Evolutionary conservation across 2,113 vertebrate genomes (phyloP).

Genomic region (Caranx ignobilis): DNA sequence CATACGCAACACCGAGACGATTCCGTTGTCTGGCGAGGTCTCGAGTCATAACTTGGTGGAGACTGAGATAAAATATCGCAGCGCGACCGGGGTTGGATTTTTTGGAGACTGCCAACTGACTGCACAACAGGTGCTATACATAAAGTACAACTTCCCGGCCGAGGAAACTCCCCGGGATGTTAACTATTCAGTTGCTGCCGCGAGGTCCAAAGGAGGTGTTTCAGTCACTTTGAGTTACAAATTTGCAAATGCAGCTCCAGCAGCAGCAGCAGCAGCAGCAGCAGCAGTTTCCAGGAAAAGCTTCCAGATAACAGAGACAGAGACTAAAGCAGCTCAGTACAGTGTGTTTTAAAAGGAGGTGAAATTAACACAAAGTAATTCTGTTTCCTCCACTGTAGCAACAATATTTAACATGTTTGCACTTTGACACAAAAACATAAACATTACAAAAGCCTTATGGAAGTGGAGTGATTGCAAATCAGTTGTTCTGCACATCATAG

Average conservation of each 20-base stretch:
- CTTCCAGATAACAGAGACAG: neutral
- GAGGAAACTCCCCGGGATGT: conserved; percentile 82
- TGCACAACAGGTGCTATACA: conserved; percentile 89
- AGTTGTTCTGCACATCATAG: too few relatives aligned
- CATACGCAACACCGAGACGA: conserved; percentile 44
- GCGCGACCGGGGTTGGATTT: conserved; percentile 56
- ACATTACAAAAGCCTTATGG: neutral
- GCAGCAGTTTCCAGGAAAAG: neutral
- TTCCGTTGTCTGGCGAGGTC: conserved; percentile 65
- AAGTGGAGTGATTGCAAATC: neutral
- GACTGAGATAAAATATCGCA: conserved; percentile 70
- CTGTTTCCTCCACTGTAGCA: neutral
- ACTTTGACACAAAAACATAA: too few relatives aligned
- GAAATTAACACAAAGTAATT: neutral
- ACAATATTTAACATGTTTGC: neutral
- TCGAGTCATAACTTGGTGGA: conserved; percentile 61
- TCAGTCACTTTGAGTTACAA: neutral
- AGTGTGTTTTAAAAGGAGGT: neutral
- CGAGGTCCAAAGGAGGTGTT: conserved; percentile 19
- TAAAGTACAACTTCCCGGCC: conserved; percentile 76
- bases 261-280: too few relatives aligned
- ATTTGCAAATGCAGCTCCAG: neutral
- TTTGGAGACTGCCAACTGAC: conserved; percentile 79
- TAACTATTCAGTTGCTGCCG: conserved; percentile 75
- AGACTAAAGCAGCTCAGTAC: neutral